Base-by-base conservation (phyloP, 1,140 invertebrate genomes). In the Pseudobourletiella spinata region DNA sequence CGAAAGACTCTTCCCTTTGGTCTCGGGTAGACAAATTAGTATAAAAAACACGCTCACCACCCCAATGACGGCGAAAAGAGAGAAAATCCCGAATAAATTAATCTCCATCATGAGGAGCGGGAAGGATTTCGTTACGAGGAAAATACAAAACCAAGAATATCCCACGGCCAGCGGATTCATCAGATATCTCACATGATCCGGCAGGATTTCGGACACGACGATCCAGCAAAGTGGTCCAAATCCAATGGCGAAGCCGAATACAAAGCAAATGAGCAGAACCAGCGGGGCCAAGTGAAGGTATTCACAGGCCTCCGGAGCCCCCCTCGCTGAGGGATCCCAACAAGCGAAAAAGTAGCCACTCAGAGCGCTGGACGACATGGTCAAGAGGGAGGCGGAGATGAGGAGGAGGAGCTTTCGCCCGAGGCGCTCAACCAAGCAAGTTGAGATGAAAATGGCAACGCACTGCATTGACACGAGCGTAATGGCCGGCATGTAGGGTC, bases 221-320 rank as follows among this genome's bases (percentile, higher is more conserved):
- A 82, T 71, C 77, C 79, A 79, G 4, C 79, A 79, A 24, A 81
- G 76, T 11, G 80, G 80, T 24, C 80, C 80, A 3, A 76, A 80
- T 3, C 80, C 80, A 28, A 81, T 54, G 3, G 76, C 75, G 72
- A 82, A 82, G 18, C 74, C 76, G 54, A 76, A 70, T 22, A 80
- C 77, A 65, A 76, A 82, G 1, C 76, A 43, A 16, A 77, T 71
- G 0, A 81, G 65, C 20, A 75, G 76, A 1, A 70, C 55, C 1
- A 82, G 70, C 15, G 79, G 74, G 3, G 61, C 35, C 54, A 42
- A 60, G 15, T 43, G 43, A 1, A 65, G 30, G 35, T 26, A 18
- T 2, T 18, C 20, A 44, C 16, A 24, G n/a, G 3, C 39, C 3
- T 6, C 25, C 32, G 32, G n/a, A 39, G 32, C 32, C 3, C 22